Conservation (phyloP, 2,113 vertebrate species). For the Brachyhypopomus occidentalis region DNA sequence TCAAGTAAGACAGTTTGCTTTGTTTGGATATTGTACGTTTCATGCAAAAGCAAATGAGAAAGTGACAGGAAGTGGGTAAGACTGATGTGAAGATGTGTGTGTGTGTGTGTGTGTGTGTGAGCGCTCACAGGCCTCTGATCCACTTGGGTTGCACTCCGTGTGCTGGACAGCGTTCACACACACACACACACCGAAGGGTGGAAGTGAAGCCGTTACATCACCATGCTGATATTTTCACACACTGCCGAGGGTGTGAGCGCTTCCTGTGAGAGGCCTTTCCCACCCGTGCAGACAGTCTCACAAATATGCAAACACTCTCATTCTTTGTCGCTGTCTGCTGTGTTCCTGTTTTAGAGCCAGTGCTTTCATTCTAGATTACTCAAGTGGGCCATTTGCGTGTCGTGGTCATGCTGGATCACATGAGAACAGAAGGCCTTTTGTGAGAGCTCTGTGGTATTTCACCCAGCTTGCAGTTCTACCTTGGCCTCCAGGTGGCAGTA, state of each 20-base stretch:
- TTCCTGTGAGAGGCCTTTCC: constrained; percentile 48
- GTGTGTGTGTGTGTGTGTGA: constrained; percentile 18
- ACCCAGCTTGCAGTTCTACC: neutral
- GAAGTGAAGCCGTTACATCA: constrained; percentile 54
- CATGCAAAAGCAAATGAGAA: neutral
- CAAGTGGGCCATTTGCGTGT: neutral
- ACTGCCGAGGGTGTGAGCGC: constrained; percentile 42
- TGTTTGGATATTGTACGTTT: neutral
- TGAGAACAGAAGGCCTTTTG: neutral
- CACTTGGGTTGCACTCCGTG: no score
- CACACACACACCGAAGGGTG: constrained; percentile 15
- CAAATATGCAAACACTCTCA: neutral
- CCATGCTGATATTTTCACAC: constrained; percentile 48
- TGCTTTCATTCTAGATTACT: neutral
- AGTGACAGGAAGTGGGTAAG: neutral
- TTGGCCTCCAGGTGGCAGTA: constrained; percentile 24
- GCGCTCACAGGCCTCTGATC: neutral
- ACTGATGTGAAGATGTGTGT: neutral
- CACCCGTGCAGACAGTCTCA: neutral
- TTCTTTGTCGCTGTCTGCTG: neutral
- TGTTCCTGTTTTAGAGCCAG: neutral
- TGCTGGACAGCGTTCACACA: constrained; percentile 13
- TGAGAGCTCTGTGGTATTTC: constrained; percentile 9
- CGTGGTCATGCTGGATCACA: neutral
- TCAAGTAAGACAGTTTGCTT: constrained; percentile 30